Conservation (phyloP, 2,888 invertebrate genomes). For the Rhingia rostrata region DNA sequence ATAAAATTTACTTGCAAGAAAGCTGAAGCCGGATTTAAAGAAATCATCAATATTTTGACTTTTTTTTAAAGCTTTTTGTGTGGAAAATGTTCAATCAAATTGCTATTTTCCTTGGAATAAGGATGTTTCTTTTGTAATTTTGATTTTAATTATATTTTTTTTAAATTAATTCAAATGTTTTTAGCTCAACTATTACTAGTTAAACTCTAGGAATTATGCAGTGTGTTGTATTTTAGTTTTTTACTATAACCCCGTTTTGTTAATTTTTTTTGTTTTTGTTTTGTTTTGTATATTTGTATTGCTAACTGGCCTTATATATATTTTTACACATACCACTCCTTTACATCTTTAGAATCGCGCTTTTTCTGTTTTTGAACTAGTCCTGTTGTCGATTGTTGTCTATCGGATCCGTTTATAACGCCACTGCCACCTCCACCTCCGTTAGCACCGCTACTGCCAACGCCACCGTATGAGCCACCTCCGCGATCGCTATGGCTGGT, state of each 20-base stretch:
- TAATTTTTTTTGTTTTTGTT: constrained; percentile 18
- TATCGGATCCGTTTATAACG: constrained; percentile 80
- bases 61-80: constrained; percentile 67
- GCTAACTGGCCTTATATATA: constrained; percentile 49
- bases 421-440: constrained; percentile 76
- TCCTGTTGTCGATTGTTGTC: constrained; percentile 82
- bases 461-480: constrained; percentile 76
- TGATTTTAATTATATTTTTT: constrained; percentile 32
- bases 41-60: constrained; percentile 53
- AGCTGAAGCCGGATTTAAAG: constrained; percentile 71
- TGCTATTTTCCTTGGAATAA: constrained; percentile 52
- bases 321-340: constrained; percentile 97
- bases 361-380: constrained; percentile 86
- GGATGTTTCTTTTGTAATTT: constrained; percentile 19
- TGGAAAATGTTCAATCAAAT: constrained; percentile 70
- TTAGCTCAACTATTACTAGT: constrained; percentile 55
- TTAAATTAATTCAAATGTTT: constrained; percentile 39
- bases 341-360: constrained; percentile 93
- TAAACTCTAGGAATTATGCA: constrained; percentile 67
- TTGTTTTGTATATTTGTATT: constrained; percentile 24
- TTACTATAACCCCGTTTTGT: constrained; percentile 27
- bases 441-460: constrained; percentile 79
- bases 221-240: constrained; percentile 22
- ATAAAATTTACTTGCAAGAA: constrained; percentile 66
- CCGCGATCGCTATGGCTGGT: constrained; percentile 70